Conservation (phyloP, 2,888 invertebrate species). For the Drosophila fulvimacula region DNA sequence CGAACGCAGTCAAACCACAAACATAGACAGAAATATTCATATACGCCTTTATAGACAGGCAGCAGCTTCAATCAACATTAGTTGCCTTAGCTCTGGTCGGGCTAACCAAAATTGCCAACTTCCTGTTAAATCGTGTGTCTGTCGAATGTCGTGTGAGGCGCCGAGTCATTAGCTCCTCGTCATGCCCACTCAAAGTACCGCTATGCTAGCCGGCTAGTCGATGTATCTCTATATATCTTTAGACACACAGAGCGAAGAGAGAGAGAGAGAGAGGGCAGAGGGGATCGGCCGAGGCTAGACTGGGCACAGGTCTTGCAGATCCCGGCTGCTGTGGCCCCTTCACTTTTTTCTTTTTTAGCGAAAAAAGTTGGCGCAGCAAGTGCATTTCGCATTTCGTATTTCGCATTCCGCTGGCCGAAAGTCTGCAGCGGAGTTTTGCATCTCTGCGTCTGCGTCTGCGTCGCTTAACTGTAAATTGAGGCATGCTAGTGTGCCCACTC, state of each 20-base stretch:
- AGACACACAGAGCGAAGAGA: conserved; percentile 14
- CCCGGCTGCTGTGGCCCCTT: conserved; percentile 65
- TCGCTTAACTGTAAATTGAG: conserved; percentile 76
- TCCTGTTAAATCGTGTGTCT: conserved; percentile 57
- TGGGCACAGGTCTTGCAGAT: conserved; percentile 41
- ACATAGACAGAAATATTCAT: background rate
- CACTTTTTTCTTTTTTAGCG: conserved; percentile 60
- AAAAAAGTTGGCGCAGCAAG: conserved; percentile 77
- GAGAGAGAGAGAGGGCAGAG: too few species aligned
- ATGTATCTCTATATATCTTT: conserved; percentile 24
- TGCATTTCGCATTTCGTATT: conserved; percentile 70
- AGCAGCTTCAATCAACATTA: conserved; percentile 38
- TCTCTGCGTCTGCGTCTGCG: conserved; percentile 61
- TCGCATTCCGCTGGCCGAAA: conserved; percentile 75
- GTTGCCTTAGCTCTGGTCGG: conserved; percentile 21
- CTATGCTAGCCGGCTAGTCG: conserved; percentile 61
- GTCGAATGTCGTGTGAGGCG: conserved; percentile 43
- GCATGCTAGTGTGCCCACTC: conserved; percentile 56
- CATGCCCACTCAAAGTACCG: conserved; percentile 74
- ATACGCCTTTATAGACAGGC: conserved; percentile 2
- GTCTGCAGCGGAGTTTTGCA: conserved; percentile 75
- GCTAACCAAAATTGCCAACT: conserved; percentile 70
- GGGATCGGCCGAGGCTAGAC: conserved; percentile 4
- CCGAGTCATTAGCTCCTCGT: conserved; percentile 66
- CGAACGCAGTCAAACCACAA: conserved; percentile 4